These are phyloP conservation scores for Euclidia mi DNA, from an alignment of 2,888 invertebrate genomes.

Conservation along the genomic window DNA sequence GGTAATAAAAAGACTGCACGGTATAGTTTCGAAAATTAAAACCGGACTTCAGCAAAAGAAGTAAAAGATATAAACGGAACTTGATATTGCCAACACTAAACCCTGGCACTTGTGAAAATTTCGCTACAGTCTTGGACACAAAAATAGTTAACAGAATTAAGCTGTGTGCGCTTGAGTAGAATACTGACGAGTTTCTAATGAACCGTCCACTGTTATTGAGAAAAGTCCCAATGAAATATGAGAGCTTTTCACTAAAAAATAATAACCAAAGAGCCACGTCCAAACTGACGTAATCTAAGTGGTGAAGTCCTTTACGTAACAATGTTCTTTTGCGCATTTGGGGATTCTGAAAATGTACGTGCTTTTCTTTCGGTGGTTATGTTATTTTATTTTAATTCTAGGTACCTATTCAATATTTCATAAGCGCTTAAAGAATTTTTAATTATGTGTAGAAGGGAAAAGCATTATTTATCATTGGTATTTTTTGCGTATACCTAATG, in stretches of 20 bases:
- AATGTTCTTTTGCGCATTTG: constrained; percentile 6
- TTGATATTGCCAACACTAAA: constrained; percentile 21
- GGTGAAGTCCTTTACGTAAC: constrained; percentile 31
- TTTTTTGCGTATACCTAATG: too few relatives aligned
- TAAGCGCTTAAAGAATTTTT: background rate
- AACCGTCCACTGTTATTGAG: constrained; percentile 61
- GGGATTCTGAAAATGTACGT: background rate
- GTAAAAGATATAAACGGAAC: constrained; percentile 20
- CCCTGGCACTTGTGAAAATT: constrained; percentile 47
- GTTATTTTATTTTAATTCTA: background rate
- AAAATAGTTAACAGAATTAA: constrained; percentile 85
- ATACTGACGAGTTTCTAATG: constrained; percentile 74
- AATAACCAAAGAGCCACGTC: constrained; percentile 40
- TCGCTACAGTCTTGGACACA: constrained; percentile 73
- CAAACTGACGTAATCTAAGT: constrained; percentile 46
- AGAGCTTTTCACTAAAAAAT: constrained; percentile 58
- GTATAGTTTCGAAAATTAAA: constrained; percentile 5
- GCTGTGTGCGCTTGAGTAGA: constrained; percentile 67
- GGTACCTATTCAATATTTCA: background rate
- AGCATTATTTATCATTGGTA: too few relatives aligned
- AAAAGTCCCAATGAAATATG: constrained; percentile 59
- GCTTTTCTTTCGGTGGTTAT: background rate
- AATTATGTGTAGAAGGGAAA: too few relatives aligned
- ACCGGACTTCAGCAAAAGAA: constrained; percentile 6
- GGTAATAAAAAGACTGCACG: background rate